These are phyloP conservation scores for Flabesymbios commensalis DNA, from an alignment of 2,888 invertebrate genomes.

Conservation along the genomic window DNA sequence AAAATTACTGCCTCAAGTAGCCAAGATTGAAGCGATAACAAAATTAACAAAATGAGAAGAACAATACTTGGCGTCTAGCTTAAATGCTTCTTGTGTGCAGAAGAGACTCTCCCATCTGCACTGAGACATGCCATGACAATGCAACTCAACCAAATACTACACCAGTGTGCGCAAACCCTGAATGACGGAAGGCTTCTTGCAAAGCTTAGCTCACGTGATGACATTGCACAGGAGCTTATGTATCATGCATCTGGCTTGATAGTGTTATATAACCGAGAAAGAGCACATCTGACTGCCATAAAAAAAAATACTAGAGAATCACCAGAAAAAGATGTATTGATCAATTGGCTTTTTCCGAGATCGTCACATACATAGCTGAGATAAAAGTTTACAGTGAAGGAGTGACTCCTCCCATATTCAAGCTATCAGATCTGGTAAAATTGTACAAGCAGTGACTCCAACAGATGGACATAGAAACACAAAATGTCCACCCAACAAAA, in stretches of 20 bases:
- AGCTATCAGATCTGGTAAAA: conserved; percentile 1
- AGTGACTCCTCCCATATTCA: background rate
- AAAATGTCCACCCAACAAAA: conserved; percentile 15
- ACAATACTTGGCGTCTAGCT: too few species aligned
- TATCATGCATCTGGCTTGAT: conserved; percentile 4
- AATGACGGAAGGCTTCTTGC: conserved; percentile 3
- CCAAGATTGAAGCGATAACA: too few species aligned
- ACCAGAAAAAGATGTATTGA: too few species aligned
- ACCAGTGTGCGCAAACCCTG: background rate
- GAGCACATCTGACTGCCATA: background rate
- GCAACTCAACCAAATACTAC: background rate
- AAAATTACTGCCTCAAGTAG: too few species aligned
- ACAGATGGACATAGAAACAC: conserved; percentile 21
- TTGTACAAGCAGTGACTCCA: conserved; percentile 27
- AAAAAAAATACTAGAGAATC: too few species aligned
- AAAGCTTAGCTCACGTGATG: background rate
- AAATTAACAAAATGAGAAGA: too few species aligned
- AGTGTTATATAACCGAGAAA: conserved; percentile 3
- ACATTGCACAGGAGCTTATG: conserved; percentile 3
- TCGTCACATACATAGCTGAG: conserved; percentile 7
- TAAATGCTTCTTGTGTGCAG: conserved; percentile 1
- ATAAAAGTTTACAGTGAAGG: conserved; percentile 3
- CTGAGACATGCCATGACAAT: background rate
- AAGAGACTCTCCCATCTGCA: background rate
- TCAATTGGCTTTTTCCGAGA: conserved; percentile 12